Base-by-base conservation (phyloP, 2,797 vertebrate genomes). In the Peromyscus nudipes region DNA sequence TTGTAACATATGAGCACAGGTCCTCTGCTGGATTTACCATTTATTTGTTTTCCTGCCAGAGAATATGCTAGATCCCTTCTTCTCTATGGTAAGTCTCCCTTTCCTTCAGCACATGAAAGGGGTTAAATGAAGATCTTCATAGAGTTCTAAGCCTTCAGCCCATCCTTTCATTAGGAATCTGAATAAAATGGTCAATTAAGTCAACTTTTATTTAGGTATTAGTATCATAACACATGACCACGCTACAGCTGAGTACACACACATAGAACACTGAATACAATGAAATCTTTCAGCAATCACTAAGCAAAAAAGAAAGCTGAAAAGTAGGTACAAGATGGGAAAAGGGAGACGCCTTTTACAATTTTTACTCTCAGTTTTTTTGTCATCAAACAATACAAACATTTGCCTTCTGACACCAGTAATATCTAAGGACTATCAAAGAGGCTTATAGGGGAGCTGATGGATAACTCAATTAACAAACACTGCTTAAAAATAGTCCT, bases 181-280 rank as follows among this genome's bases (percentile, higher is more conserved):
- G 89, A 95, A 92, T 67, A 91, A 97, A 96, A 97, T 89, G 77
- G 55, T 96, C 85, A 92, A 27, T 92, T 92, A 86, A 75, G 85
- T 96, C 91, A 97, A 97, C 73, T 94, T 98, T 97, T 97, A 97
- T 98, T 97, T 97, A 95, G 65, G 79, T 49, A 94, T 88, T 57
- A 76, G 27, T 92, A 96, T 84, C n/a, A 40, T 73, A 85, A 49
- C 69, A 90, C 81, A 95, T 94, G 88, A 52, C 37, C 67, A 92
- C 52, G 12, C 49, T 92, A 86, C 67, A 94, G 71, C 25, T 76
- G 19, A 92, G 67, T 88, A 95, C 7, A 94, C 75, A 94, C 62
- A 97, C 83, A 86, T 5, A 94, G 34, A 96, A 57, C 29, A 96
- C 60, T 86, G 17, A 62, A 76, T 55, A 96, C 16, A 94, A 23